These are phyloP conservation scores for Xiphophorus birchmanni DNA, from an alignment of 2,797 vertebrate genomes.

Conservation along the genomic window DNA sequence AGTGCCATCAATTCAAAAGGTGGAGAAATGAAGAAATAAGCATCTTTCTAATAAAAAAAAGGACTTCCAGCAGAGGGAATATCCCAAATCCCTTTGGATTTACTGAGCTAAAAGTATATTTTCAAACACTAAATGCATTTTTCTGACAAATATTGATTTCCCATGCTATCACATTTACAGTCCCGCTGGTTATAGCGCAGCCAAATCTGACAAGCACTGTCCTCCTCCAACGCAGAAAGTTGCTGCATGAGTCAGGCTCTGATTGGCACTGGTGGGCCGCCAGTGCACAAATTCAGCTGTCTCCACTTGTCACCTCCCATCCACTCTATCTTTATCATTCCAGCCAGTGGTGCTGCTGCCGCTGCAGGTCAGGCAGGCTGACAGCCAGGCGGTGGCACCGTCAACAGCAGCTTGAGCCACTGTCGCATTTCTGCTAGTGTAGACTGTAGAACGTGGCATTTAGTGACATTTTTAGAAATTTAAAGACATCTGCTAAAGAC, in stretches of 20 bases:
- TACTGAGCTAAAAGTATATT: constrained; percentile 1
- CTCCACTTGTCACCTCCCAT: constrained; percentile 58
- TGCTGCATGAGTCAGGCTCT: constrained; percentile 45
- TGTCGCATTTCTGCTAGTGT: not conserved
- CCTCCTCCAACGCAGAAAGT: constrained; percentile 27
- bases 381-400: constrained; percentile 38
- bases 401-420: constrained; percentile 30
- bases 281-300: constrained; percentile 40
- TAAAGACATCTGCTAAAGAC: constrained; percentile 1
- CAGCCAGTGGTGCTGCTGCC: constrained; percentile 38
- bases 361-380: constrained; percentile 47
- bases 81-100: not conserved
- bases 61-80: not conserved
- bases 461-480: constrained; percentile 13
- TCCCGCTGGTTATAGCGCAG: constrained; percentile 23
- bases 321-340: constrained; percentile 45
- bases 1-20: not conserved
- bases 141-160: constrained; percentile 30
- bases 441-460: constrained; percentile 16
- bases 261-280: constrained; percentile 49
- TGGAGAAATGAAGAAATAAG: not conserved
- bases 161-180: constrained; percentile 28
- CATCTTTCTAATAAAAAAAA: not conserved
- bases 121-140: constrained; percentile 16
- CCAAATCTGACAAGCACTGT: constrained; percentile 44